Evolutionary conservation across 1,140 invertebrate species (phyloP), one percentile per base, ranked within the genome.

Genomic region (Drosophila nebulosa): DNA sequence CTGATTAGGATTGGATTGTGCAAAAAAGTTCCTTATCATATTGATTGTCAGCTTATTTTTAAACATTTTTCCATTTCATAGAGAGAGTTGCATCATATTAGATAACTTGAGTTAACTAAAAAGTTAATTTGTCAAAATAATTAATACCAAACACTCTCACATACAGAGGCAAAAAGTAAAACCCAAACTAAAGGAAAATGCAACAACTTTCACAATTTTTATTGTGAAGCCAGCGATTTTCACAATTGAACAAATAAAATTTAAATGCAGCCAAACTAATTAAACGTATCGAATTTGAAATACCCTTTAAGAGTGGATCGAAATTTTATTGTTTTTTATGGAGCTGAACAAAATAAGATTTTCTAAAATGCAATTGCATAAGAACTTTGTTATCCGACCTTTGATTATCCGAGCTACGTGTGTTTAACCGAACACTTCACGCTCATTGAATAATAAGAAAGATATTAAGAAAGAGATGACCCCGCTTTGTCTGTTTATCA

Each of bases 151-250:
- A 32, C 30, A 32, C 30, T 12, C 30, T 10, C 30, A 2, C 30
- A 32, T 32, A 32, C 30, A 51, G 32, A 24, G 27, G 35, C 52
- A 42, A 1, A 42, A 6, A 42, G 39, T 35, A 74, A 74, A 74
- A 12, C 51, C n/a, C 9, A 74, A 39, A n/a, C 14, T 53, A 27
- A 67, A 59, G 69, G 60, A 81, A 81, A 70, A 50, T 50, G 63
- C 59, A 81, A 84, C 55, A 81, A 84, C 79, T 84, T 84, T 84
- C 79, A 84, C 79, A 84, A 74, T 59, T 69, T 77, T 42, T 57
- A 3, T 77, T 70, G 60, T 66, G 60, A 78, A 74, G 69, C 65
- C 60, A 39, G 57, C 70, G 56, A 71, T 79, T 84, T 84, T 78
- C 68, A 84, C 79, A 72, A 84, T 62, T 66, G 58, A 68, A 69